Base-by-base conservation (phyloP, 2,113 vertebrate genomes). In the Chascanopsetta lugubris region DNA sequence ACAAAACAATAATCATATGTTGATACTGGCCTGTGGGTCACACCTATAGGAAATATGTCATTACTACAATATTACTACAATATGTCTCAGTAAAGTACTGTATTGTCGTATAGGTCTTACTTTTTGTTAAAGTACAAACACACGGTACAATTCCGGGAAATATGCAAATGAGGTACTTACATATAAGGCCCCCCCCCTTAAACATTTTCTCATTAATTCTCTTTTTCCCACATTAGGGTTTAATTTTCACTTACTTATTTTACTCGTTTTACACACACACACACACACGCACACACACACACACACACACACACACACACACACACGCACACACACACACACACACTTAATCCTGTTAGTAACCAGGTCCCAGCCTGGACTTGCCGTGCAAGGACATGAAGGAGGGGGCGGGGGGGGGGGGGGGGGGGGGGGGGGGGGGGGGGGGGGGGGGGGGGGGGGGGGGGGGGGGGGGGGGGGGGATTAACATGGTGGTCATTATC, bases 321-420 rank as follows among this genome's bases (percentile, higher is more conserved):
- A 27, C 49, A 29, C 60, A 25, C n/a, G 36, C 22, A 50, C 38
- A 61, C 50, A 27, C 26, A 18, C 17, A 45, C 2, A 38, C 46
- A 56, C 69, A 40, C 34, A 53, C 4, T 6, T 94, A 94, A 94
- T 96, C 92, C 92, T 94, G 90, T 94, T 94, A 94, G 92, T 91
- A 69, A 71, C 92, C 91, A 69, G 73, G 84, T 79, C 80, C 69
- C 55, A 42, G 50, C 36, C 61, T 59, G 65, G 57, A 64, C 56
- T 57, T 54, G 63, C 53, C 45, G 53, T 51, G 43, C 5, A 4
- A 25, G 50, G 21, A 32, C 6, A 22, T 7, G 54, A 22, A 34
- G 5, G 88, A 87, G 87, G 89, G 90, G 85, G 42, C 18, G 34
- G 10, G 8, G 57, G 29, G 53, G 10, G 15, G 26, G 21, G 18